Base-by-base conservation (phyloP, 1,140 invertebrate species). In the Drosophila prosaltans region DNA sequence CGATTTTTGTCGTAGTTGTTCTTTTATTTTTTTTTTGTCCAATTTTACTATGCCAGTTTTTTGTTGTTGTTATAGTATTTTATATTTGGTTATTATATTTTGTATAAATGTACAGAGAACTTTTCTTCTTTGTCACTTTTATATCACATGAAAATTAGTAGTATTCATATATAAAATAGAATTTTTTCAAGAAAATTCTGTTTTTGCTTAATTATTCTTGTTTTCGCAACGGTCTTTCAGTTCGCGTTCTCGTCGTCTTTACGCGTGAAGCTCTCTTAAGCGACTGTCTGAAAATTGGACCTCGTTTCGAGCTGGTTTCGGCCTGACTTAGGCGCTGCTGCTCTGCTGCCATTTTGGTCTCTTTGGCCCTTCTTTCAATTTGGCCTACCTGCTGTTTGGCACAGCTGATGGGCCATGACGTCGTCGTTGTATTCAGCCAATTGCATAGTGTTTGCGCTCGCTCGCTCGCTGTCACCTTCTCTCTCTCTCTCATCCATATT, bases 401-500 rank as follows among this genome's bases (percentile, higher is more conserved):
- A 88, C 83, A 88, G 83, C 83, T 88, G 83, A 80, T 83, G 76
- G 66, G 68, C 76, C 57, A 67, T 86, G 78, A 85, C 81, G 67
- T 80, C 78, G 79, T 83, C 78, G 61, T 83, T 64, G 79, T 77
- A 70, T 48, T 76, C 45, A 81, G 84, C 83, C 84, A 89, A 89
- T 89, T 89, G 84, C 84, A 89, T 65, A 57, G 68, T 68, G 67
- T 41, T 51, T 48, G 36, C 70, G 55, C 74, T 72, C 74, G 66
- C 30, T 39, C 57, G 60, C 51, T 36, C 24, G 1, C 32, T 36
- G 3, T 36, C 24, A 30, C 28, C 28, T 4, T 36, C 21, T 30
- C 26, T 61, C 10, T 24, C 36, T 30, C 40, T 58, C 40, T 69
- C 45, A 24, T 21, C 21, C 45, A 26, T 30, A 45, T 51, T 55